Evolutionary conservation across 2,797 vertebrate genomes (phyloP), one percentile per base, ranked within the genome.

Genomic region (Sebastolobus altivelis): DNA sequence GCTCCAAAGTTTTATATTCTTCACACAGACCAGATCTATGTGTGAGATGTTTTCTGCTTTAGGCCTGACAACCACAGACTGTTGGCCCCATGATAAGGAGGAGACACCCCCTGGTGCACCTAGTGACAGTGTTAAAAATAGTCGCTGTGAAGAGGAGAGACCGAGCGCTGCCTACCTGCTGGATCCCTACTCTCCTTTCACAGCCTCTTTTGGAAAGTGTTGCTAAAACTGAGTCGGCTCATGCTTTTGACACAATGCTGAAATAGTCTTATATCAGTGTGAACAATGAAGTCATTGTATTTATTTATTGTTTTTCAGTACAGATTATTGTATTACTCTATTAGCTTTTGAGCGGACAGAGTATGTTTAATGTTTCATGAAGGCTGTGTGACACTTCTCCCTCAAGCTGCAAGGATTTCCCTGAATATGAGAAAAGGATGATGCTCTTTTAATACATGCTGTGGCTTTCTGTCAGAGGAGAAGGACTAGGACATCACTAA

Each of bases 101-200:
- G 27, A 77, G 72, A 83, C 65, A 68, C 75, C 52, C 72, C 60
- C 43, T 77, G 55, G 62, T 75, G 72, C 61, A 85, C 74, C 72
- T 63, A 69, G 82, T 74, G 82, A 85, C 40, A 55, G 82, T 59
- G 76, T 84, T 81, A 91, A 88, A 92, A 93, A 91, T 89, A 89
- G 87, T 74, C 40, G 14, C 60, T 72, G 40, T 80, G 37, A 70
- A 76, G 79, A 69, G 33, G 9, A 49, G 46, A 84, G 78, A 87
- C 56, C 16, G 80, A 70, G 46, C 22, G 55, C 38, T 67, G 31
- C 16, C 43, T 71, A 69, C 70, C 61, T 79, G 38, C 74, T 83
- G 38, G 37, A 67, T 58, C 35, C 18, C 29, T 65, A 14, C 13
- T 71, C 38, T 71, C 65, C 73, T 60, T 72, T 75, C 43, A 56